Evolutionary conservation across 30 jellyfish, hydroid and myxozoan genomes (phyloP), one percentile per base, ranked within the genome.

Genomic region (Haliclystus octoradiatus): DNA sequence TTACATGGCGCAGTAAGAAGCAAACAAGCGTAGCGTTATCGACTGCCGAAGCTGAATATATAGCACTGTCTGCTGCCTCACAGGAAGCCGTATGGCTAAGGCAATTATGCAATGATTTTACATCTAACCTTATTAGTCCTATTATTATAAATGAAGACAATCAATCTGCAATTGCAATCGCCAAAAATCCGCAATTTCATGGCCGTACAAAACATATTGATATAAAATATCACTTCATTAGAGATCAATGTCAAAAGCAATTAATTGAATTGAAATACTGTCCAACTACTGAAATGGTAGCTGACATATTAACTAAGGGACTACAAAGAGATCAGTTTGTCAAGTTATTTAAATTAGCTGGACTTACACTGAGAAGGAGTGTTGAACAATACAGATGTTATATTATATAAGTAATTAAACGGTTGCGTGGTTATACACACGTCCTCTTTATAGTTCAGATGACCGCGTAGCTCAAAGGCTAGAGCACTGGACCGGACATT

Each of bases 11-110:
- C 0, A 69, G 92, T 63, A 78, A 70, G 72, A 68, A 78, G 32
- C 92, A 78, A 53, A 2, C 78, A 12, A 3, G 72, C 28, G 92
- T 78, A 5, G 83, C 82, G 1, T 29, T 61, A 25, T 80, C 93
- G 1, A 71, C 86, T 1, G 75, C 86, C 1, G 93, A 80, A 71
- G 93, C 80, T 12, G 84, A 80, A 60, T 71, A 71, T 35, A 63
- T 78, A 0, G 92, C 92, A 26, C 31, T 69, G 19, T 24, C 78
- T 0, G 1, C 0, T 27, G 92, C 82, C 14, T 5, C 77, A 2
- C 83, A 78, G 52, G 92, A 78, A 57, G 71, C 81, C 2, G 49
- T 71, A 3, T 72, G 85, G 85, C 34, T 80, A 33, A 68, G 34
- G 33, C 93, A 35, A 33, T 52, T 71, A 1, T 35, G 50, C 9